A percentile compares a stretch with the other conserved stretches of the same genome.
These are phyloP conservation scores for Caenorhabditis uteleia DNA, from an alignment of 2,888 invertebrate species.

Conservation along the genomic window DNA sequence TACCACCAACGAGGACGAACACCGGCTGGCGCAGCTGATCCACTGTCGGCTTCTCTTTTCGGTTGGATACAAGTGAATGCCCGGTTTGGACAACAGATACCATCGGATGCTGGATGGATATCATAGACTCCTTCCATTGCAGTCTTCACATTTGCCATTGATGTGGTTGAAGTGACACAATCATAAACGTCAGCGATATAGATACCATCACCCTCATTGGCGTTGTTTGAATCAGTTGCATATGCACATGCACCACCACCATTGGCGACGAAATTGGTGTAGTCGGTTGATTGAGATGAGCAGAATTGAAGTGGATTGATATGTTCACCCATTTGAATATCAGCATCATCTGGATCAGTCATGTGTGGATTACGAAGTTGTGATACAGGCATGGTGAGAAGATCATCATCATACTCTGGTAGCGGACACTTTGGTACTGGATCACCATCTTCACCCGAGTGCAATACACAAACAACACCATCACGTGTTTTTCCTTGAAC, in stretches of 20 bases:
- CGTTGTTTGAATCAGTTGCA: slow-evolving; percentile 49
- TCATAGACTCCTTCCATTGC: slow-evolving; percentile 69
- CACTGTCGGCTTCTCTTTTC: slow-evolving; percentile 66
- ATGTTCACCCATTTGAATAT: slow-evolving; percentile 67
- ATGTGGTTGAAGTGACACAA: slow-evolving; percentile 60
- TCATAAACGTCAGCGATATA: slow-evolving; percentile 68
- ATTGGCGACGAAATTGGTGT: slow-evolving; percentile 65
- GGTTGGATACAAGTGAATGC: slow-evolving; percentile 69
- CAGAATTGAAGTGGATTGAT: slow-evolving; percentile 69
- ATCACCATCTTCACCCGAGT: slow-evolving; percentile 68
- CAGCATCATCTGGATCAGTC: slow-evolving; percentile 68
- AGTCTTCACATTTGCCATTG: slow-evolving; percentile 66
- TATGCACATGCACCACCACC: slow-evolving; percentile 60
- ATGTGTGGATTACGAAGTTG: slow-evolving; percentile 68
- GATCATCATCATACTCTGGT: slow-evolving; percentile 65
- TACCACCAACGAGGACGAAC: slow-evolving; percentile 68
- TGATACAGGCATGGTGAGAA: slow-evolving; percentile 68
- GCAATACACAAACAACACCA: slow-evolving; percentile 67
- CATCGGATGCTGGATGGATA: slow-evolving; percentile 63
- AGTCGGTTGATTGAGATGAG: slow-evolving; percentile 61
- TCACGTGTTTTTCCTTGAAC: slow-evolving; percentile 66
- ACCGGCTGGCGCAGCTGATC: slow-evolving; percentile 67
- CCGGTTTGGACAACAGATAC: slow-evolving; percentile 68
- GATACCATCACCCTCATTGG: slow-evolving; percentile 56
- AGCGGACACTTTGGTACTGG: slow-evolving; percentile 62